Conservation (phyloP, 2,797 vertebrate species). For the Coracias cyanogaster region DNA sequence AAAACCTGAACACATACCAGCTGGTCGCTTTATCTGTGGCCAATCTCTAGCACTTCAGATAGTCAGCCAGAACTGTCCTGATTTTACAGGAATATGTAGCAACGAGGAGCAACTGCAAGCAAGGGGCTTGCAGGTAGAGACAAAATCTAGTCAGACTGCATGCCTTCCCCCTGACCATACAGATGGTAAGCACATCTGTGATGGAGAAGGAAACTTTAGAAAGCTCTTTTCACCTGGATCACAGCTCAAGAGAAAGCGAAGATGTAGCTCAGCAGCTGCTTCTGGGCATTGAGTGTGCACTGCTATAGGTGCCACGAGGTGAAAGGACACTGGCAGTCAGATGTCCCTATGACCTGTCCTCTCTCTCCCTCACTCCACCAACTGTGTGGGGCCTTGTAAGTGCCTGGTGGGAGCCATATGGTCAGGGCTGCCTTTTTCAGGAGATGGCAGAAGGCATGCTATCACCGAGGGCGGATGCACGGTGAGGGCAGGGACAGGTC, state of each 20-base stretch:
- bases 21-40: not conserved
- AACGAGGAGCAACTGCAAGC: not conserved
- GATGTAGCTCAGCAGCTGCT: not conserved
- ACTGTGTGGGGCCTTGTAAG: accelerated
- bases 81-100: not conserved
- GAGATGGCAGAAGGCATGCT: not conserved
- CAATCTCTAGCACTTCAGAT: not conserved
- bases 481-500: not conserved
- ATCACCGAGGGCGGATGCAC: accelerated
- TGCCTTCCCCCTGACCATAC: not conserved
- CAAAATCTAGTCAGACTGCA: not conserved
- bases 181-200: not conserved
- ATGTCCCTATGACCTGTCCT: not conserved
- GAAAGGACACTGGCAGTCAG: accelerated
- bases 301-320: not conserved
- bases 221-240: not conserved
- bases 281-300: accelerated
- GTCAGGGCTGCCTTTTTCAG: not conserved
- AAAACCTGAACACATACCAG: not conserved
- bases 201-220: not conserved
- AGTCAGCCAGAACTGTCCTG: not conserved
- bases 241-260: not conserved
- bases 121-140: not conserved
- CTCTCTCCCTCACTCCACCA: not conserved
- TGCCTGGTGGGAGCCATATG: not conserved